Evolutionary conservation across 37 sponge, comb jelly and placozoan genomes (phyloP), one percentile per base, ranked within the genome.

Genomic region (Mnemiopsis leidyi): DNA sequence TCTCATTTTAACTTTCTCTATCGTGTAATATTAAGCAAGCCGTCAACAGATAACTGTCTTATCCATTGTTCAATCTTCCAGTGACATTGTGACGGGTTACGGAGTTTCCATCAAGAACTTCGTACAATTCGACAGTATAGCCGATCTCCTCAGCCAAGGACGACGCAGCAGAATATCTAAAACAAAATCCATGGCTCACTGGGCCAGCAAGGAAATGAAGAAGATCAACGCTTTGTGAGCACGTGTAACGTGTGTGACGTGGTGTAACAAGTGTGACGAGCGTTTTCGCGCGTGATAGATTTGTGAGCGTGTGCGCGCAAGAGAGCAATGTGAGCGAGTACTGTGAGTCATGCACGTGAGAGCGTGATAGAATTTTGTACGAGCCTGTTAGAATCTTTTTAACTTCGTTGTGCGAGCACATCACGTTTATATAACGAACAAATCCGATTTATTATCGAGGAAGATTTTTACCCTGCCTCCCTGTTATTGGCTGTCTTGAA

Each of bases 111-210:
- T 77, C 33, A 69, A 67, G 28, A 82, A 68, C 25, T 9, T 93
- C 25, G 71, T 85, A 0, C 35, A 68, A 21, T 30, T 83, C 32
- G 85, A 75, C 37, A 30, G 76, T 9, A 93, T 97, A n/a, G 68
- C 68, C 16, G 93, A 95, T 69, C 93, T 97, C 36, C 67, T 97
- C 38, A 61, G 69, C 28, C 94, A 96, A 39, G 98, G 97, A 0
- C 92, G 93, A 26, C 61, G 38, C 30, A 96, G 97, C 0, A 77
- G 95, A 30, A 95, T 76, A 38, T 93, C 93, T 24, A 94, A 95
- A 35, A 96, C 98, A 21, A 95, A 95, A 26, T 73, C 95, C n/a
- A 67, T 97, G n/a, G 94, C 96, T 40, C 30, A 92, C 0, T 97
- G 98, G 98, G 96, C 97, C 0, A 32, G 75, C 38, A 93, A 90